Evolutionary conservation across 1,140 invertebrate species (phyloP).

Genomic region (Scaptodrosophila lebanonensis): DNA sequence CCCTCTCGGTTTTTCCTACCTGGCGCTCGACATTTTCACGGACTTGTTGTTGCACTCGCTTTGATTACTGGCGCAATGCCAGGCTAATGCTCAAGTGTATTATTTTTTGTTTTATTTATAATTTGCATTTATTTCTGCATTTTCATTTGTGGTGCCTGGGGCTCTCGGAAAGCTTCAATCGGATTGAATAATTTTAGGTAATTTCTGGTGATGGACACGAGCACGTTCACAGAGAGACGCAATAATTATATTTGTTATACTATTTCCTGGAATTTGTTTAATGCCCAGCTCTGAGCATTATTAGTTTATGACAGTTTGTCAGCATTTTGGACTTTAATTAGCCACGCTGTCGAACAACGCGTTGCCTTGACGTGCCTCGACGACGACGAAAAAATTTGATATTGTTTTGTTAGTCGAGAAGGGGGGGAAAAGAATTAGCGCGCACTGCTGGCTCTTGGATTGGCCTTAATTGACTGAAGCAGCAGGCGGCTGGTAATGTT

Average conservation of each 20-base stretch:
- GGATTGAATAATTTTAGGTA: slow-evolving; percentile 1
- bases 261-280: too few relatives aligned
- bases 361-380: slow-evolving; percentile 17
- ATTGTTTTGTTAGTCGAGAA: slow-evolving; percentile 22
- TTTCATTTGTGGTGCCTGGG: too few relatives aligned
- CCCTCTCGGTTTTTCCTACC: too few relatives aligned
- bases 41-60: slow-evolving; percentile 8
- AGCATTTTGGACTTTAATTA: slow-evolving; percentile 43
- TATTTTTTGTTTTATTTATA: slow-evolving; percentile 14
- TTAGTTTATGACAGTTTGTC: not conserved
- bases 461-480: slow-evolving; percentile 62
- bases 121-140: slow-evolving; percentile 16
- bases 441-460: slow-evolving; percentile 35
- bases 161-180: too few relatives aligned
- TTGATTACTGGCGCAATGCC: slow-evolving; percentile 46
- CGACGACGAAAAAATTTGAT: slow-evolving; percentile 18
- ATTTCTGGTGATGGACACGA: too few relatives aligned
- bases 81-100: slow-evolving; percentile 20
- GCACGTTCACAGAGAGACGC: too few relatives aligned
- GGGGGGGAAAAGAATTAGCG: slow-evolving; percentile 2
- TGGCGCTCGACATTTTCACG: slow-evolving; percentile 56
- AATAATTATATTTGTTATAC: too few relatives aligned
- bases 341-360: slow-evolving; percentile 22
- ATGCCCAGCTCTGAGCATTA: too few relatives aligned
- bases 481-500: too few relatives aligned